Evolutionary conservation across 2,113 vertebrate genomes (phyloP), one percentile per base, ranked within the genome.

Genomic region (Chlamydotis undulata): DNA sequence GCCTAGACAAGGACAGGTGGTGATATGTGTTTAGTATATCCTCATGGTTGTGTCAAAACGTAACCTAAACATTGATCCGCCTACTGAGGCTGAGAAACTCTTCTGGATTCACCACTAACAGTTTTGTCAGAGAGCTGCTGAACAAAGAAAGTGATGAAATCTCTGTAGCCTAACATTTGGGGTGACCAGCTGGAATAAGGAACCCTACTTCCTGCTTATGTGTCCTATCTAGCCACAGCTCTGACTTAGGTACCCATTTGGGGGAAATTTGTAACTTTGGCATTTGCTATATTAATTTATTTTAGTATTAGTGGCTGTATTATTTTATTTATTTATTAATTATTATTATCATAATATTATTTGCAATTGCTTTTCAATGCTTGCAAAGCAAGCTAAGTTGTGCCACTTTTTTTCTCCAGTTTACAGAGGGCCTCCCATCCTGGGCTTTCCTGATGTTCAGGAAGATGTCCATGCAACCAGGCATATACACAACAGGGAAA

Each of bases 401-500:
- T n/a, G 10, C 3, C 16, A 45, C 23, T 52, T 86, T 52, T 52
- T 22, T 12, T 11, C 26, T 52, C 6, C 21, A 8, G 22, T 55
- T 79, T 73, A 61, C 25, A 28, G 56, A 47, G 5, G 28, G 10
- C 4, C 3, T 65, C 14, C 16, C 45, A 78, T 28, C 37, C 47
- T 49, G 25, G 35, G 13, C 26, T 67, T 55, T 67, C 25, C 15
- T 68, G 29, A 10, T 61, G 25, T 8, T 75, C 10, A 21, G 28
- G 45, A 74, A 80, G 28, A 22, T 12, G 8, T 41, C 22, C 3
- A 3, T 49, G 39, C 53, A 60, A 6, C 18, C 37, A 71, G 8
- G 7, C 18, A 35, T 35, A n/a, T 31, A 43, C 0, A 1, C 29
- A 6, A 49, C 12, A 37, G 14, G 14, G 21, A 69, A n/a, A 25